Evolutionary conservation across 2,888 invertebrate species (phyloP).

Genomic region (Hyposoter didymator): DNA sequence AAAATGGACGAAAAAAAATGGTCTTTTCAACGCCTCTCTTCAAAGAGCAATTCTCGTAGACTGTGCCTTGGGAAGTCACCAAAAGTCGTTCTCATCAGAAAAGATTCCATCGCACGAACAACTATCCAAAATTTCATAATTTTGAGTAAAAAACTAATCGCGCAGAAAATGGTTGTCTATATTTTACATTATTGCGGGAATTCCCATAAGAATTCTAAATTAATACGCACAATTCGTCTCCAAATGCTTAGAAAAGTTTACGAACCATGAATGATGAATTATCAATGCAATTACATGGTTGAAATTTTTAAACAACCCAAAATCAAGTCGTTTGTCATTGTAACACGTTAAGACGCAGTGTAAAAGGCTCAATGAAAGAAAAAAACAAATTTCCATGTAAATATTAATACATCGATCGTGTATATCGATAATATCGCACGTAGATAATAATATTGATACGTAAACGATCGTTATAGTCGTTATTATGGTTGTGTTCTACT

Average conservation of each 20-base stretch:
- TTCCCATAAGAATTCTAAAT: background rate
- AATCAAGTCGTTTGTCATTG: too few species aligned
- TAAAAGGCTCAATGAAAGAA: constrained; percentile 15
- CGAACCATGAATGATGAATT: constrained; percentile 50
- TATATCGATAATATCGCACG: background rate
- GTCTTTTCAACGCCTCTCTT: constrained; percentile 27
- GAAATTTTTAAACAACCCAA: too few species aligned
- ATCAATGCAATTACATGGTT: constrained; percentile 44
- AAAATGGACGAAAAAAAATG: background rate
- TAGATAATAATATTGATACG: background rate
- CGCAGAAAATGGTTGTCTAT: background rate
- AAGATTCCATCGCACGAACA: background rate
- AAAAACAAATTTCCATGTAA: background rate
- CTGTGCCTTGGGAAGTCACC: background rate
- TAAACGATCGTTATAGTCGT: constrained; percentile 16
- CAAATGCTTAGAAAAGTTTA: background rate
- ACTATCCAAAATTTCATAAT: background rate
- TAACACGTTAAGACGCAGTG: constrained; percentile 5
- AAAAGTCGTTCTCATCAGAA: background rate
- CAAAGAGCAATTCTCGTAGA: constrained; percentile 42
- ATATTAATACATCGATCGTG: background rate
- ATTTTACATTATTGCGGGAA: background rate
- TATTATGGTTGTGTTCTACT: constrained; percentile 26
- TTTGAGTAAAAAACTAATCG: background rate
- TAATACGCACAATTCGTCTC: background rate